Conservation (phyloP, 2,113 vertebrate genomes). For the Hirundichthys speculiger region DNA sequence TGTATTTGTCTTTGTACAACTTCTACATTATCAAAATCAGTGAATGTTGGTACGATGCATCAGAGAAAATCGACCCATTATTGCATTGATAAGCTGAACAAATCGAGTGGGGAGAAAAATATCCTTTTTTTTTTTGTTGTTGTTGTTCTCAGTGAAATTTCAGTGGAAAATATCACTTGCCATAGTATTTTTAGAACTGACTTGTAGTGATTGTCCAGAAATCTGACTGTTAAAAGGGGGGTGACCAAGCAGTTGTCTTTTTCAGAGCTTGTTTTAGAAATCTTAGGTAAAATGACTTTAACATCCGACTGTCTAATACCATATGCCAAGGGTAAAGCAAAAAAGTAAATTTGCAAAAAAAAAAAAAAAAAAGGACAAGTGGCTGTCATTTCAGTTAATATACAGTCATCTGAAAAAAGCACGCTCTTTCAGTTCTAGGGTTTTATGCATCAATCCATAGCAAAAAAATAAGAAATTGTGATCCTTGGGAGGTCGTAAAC, state of each 20-base stretch:
- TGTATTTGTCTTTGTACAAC: slow-evolving; percentile 83
- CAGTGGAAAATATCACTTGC: slow-evolving; percentile 62
- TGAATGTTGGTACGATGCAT: slow-evolving; percentile 81
- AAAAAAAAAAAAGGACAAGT: slow-evolving; percentile 18
- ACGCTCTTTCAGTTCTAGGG: background rate
- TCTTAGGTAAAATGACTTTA: slow-evolving; percentile 49
- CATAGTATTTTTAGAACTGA: slow-evolving; percentile 74
- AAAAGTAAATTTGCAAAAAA: slow-evolving; percentile 6
- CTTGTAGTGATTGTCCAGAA: slow-evolving; percentile 60
- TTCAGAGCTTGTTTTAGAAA: slow-evolving; percentile 41
- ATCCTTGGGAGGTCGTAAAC: too few relatives aligned
- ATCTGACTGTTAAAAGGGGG: slow-evolving; percentile 17
- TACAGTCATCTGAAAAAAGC: background rate
- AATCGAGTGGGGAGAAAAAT: slow-evolving; percentile 50
- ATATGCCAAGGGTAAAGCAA: slow-evolving; percentile 62
- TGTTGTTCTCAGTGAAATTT: slow-evolving; percentile 59
- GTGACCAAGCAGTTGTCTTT: slow-evolving; percentile 35
- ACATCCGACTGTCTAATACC: slow-evolving; percentile 51
- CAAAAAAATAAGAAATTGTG: too few relatives aligned
- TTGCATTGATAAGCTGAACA: slow-evolving; percentile 80
- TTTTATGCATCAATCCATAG: too few relatives aligned
- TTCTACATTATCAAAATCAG: slow-evolving; percentile 76
- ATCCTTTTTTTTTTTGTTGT: slow-evolving; percentile 32
- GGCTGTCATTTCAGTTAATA: slow-evolving; percentile 48
- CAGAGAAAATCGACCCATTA: slow-evolving; percentile 63